Conservation (phyloP, 2,113 vertebrate genomes). For the Suncus etruscus region DNA sequence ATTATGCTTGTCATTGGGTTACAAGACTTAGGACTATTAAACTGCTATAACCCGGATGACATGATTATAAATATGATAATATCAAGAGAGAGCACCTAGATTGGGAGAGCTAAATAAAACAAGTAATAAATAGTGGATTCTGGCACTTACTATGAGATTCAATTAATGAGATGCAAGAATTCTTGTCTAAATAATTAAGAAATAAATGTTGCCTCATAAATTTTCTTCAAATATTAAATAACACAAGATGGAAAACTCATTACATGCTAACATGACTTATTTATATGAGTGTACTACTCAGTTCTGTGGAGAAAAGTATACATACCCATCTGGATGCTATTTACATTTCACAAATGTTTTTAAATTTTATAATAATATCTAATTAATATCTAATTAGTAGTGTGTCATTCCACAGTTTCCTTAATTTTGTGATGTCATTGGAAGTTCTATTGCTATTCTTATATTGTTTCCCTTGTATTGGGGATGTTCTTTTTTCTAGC, state of each 20-base stretch:
- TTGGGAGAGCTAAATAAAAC: not conserved
- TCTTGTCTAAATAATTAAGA: not conserved
- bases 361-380: not conserved
- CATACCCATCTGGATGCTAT: not conserved
- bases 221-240: too few relatives aligned
- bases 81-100: constrained; percentile 3
- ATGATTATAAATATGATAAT: not conserved
- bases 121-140: constrained; percentile 25
- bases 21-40: not conserved
- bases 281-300: constrained; percentile 1
- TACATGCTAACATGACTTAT: not conserved
- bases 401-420: too few relatives aligned
- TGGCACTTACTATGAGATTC: not conserved
- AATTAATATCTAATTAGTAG: too few relatives aligned
- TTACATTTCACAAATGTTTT: constrained; percentile 14
- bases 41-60: not conserved
- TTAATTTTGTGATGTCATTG: too few relatives aligned
- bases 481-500: too few relatives aligned
- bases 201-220: not conserved
- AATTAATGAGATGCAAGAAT: constrained; percentile 35
- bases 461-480: too few relatives aligned
- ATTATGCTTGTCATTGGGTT: not conserved
- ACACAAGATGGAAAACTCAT: not conserved
- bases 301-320: not conserved
- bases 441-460: too few relatives aligned